These are phyloP conservation scores for Onthophagus taurus DNA, from an alignment of 1,140 invertebrate species.

Conservation along the genomic window DNA sequence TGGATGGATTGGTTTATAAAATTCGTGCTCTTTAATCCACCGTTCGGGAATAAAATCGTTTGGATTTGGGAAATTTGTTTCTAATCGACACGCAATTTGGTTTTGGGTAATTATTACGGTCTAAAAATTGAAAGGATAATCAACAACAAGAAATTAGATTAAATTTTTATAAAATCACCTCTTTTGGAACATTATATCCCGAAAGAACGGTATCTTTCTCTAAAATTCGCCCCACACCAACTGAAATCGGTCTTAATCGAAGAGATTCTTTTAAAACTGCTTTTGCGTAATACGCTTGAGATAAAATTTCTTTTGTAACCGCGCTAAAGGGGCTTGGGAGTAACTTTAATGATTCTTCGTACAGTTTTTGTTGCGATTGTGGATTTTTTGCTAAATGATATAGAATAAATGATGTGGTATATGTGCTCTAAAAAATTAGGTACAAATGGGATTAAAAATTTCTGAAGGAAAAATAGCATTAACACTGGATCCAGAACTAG, in stretches of 20 bases:
- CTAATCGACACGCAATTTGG: slow-evolving; percentile 61
- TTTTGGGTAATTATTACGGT: slow-evolving; percentile 83
- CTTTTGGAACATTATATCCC: slow-evolving; percentile 75
- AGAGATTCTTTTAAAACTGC: slow-evolving; percentile 78
- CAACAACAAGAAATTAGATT: slow-evolving; percentile 8
- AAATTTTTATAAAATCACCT: slow-evolving; percentile 48
- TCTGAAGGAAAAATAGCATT: no score
- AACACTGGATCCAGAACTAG: no score
- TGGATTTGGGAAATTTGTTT: slow-evolving; percentile 61
- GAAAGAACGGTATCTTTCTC: slow-evolving; percentile 66
- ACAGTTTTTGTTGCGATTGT: slow-evolving; percentile 62
- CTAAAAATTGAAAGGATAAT: slow-evolving; percentile 50
- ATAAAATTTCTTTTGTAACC: slow-evolving; percentile 50
- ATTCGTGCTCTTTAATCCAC: slow-evolving; percentile 50
- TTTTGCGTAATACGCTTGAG: slow-evolving; percentile 61
- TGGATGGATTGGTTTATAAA: slow-evolving; percentile 54
- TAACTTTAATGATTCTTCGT: slow-evolving; percentile 51
- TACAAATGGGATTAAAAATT: no score
- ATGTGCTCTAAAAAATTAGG: slow-evolving; percentile 76
- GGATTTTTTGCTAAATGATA: slow-evolving; percentile 71
- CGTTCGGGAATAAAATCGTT: slow-evolving; percentile 64
- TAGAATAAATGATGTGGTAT: slow-evolving; percentile 65
- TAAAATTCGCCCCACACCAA: slow-evolving; percentile 70
- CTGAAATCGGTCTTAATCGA: slow-evolving; percentile 70
- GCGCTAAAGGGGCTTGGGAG: slow-evolving; percentile 41